Percentiles rank a stretch among this genome's conserved stretches.
These are phyloP conservation scores for Drosophila suzukii DNA, from an alignment of 1,140 invertebrate species.

Conservation along the genomic window DNA sequence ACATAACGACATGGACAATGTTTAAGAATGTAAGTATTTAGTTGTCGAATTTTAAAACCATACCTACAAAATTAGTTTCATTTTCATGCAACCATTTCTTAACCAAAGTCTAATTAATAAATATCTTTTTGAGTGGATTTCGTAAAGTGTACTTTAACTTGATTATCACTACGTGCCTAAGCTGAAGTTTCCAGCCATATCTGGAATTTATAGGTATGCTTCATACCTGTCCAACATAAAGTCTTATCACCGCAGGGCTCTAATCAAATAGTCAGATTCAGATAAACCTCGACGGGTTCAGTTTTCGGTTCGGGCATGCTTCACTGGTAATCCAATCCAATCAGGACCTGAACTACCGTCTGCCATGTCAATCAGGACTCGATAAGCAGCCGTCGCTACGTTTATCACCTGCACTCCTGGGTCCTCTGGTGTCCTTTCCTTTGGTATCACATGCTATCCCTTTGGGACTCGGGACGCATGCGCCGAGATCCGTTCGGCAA, in stretches of 20 bases:
- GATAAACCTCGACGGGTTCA: constrained; percentile 32
- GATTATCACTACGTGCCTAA: constrained; percentile 28
- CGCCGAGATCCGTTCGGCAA: constrained; percentile 49
- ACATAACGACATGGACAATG: too few species aligned
- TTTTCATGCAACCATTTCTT: too few species aligned
- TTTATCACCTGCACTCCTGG: constrained; percentile 54
- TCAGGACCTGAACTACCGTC: constrained; percentile 50
- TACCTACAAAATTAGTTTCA: too few species aligned
- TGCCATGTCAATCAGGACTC: constrained; percentile 49
- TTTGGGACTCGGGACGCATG: constrained; percentile 35
- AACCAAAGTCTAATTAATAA: too few species aligned
- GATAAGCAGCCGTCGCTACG: constrained; percentile 59
- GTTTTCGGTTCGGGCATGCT: constrained; percentile 3
- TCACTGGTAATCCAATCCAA: constrained; percentile 33
- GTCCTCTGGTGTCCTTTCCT: constrained; percentile 1
- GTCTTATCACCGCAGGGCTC: constrained; percentile 27
- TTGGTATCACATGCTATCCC: constrained; percentile 6
- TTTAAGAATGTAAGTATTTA: too few species aligned
- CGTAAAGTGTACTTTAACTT: not conserved
- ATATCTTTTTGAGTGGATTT: not conserved
- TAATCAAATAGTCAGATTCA: constrained; percentile 46
- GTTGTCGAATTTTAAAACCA: too few species aligned
- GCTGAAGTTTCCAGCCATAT: not conserved
- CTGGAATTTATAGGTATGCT: not conserved
- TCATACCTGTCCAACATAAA: constrained; percentile 24